phyloP scores from a whole-genome alignment of 1,140 invertebrate species.

The Dysdera silvatica region DNA sequence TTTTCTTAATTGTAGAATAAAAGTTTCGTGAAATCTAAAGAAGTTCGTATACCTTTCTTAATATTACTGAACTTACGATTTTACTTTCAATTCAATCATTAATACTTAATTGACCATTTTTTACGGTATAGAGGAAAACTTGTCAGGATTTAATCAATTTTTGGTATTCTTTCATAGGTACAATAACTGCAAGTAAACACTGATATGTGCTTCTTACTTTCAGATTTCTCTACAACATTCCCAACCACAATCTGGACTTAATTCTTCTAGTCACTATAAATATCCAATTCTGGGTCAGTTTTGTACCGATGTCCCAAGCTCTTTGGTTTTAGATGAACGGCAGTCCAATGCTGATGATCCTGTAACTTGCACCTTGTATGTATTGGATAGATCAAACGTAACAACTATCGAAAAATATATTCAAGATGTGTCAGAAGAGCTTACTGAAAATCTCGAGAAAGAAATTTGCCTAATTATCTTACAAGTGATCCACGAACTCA shows the following conservation, averaged over 20 bases:
- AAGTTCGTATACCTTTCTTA: background rate
- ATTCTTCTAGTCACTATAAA: conserved; percentile 6
- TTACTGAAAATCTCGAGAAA: conserved; percentile 20
- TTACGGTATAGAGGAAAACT: too few relatives aligned
- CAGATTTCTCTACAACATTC: conserved; percentile 18
- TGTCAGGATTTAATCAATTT: too few relatives aligned
- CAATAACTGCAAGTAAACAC: too few relatives aligned
- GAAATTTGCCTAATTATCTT: conserved; percentile 59
- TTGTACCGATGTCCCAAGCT: conserved; percentile 9
- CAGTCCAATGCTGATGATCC: conserved; percentile 12
- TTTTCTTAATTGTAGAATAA: too few relatives aligned
- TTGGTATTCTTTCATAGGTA: too few relatives aligned
- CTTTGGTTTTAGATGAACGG: background rate
- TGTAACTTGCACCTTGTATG: conserved; percentile 13
- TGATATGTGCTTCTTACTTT: too few relatives aligned
- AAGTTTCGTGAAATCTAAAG: background rate
- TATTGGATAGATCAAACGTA: conserved; percentile 15
- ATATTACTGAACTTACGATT: background rate
- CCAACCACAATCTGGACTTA: conserved; percentile 8
- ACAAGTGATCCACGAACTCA: conserved; percentile 69
- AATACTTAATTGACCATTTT: background rate
- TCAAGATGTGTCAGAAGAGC: background rate
- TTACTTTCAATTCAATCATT: background rate
- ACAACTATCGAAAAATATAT: conserved; percentile 15
- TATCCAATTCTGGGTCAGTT: conserved; percentile 26